Percentiles rank a stretch among this genome's conserved stretches.
These are phyloP conservation scores for Erebia ligea DNA, from an alignment of 2,888 invertebrate species.

Conservation along the genomic window DNA sequence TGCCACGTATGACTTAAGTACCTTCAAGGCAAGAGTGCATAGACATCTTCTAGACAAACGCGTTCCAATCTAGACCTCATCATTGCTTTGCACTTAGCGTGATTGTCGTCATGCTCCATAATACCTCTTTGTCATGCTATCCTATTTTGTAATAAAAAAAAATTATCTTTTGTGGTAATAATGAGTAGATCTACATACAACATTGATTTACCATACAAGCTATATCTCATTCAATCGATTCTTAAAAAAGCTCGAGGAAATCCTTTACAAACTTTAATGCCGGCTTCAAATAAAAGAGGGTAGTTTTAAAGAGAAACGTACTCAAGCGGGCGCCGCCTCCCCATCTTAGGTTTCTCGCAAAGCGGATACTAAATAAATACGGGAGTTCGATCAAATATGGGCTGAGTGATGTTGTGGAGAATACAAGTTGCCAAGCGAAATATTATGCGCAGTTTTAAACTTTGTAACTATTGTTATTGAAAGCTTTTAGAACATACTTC, in stretches of 20 bases:
- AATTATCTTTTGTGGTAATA: too few relatives aligned
- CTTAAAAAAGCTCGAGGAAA: conserved; percentile 30
- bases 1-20: too few relatives aligned
- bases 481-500: not conserved
- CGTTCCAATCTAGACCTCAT: too few relatives aligned
- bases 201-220: not conserved
- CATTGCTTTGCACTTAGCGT: too few relatives aligned
- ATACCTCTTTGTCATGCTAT: too few relatives aligned
- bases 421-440: conserved; percentile 26
- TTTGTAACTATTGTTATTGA: conserved; percentile 8
- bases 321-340: conserved; percentile 39
- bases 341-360: conserved; percentile 42
- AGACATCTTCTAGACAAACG: too few relatives aligned
- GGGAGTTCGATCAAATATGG: conserved; percentile 66
- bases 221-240: conserved; percentile 18
- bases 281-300: conserved; percentile 39
- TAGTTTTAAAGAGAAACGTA: conserved; percentile 39
- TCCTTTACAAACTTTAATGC: conserved; percentile 34
- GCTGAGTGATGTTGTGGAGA: conserved; percentile 42
- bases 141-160: too few relatives aligned
- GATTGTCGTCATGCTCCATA: too few relatives aligned
- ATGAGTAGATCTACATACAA: not conserved
- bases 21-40: too few relatives aligned
- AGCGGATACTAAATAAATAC: conserved; percentile 58
- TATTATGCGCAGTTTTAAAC: conserved; percentile 18